Base-by-base conservation (phyloP, 30 jellyfish, hydroid and myxozoan genomes). In the Cassiopea xamachana region DNA sequence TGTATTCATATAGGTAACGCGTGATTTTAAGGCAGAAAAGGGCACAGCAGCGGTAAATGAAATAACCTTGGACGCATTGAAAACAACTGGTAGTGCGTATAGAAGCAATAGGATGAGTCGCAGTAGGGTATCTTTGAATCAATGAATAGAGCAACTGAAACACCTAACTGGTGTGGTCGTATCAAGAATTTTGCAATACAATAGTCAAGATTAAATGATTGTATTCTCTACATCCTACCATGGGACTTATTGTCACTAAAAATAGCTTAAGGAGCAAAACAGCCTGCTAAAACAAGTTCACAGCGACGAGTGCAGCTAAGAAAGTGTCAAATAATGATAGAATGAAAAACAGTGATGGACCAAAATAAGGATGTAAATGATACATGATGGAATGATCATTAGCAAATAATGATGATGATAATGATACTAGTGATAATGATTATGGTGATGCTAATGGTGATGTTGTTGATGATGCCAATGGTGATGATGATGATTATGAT, bases 51-150 rank as follows among this genome's bases (percentile, higher is more conserved):
- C 2, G 2, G 4, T 62, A 62, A 62, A 62, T 62, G 43, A 27
- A 62, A 62, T 51, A 4, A 62, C 74, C 74, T 62, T 14, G 74
- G 43, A 8, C 10, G 43, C 74, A 62, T 62, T 62, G 74, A 62
- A 13, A 71, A 71, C 80, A 71, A 71, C 80, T 19, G 80, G 80
- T 71, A 1, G 10, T 71, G 50, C 80, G 80, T 43, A 71, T 71
- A 71, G 80, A 71, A 19, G 80, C 80, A 71, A 71, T 71, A 43
- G 6, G 80, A 2, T 71, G 50, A 71, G 51, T 8, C 80, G 55
- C 80, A 71, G 80, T 19, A 43, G 50, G 80, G 50, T 3, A 71
- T 43, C 55, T 4, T 9, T 71, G 80, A 17, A 43, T 19, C 6
- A 9, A 8, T 71, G 80, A 71, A 71, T 71, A 71, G 80, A 71